Base-by-base conservation (phyloP, 2,113 vertebrate species). In the Campylomormyrus numenius region DNA sequence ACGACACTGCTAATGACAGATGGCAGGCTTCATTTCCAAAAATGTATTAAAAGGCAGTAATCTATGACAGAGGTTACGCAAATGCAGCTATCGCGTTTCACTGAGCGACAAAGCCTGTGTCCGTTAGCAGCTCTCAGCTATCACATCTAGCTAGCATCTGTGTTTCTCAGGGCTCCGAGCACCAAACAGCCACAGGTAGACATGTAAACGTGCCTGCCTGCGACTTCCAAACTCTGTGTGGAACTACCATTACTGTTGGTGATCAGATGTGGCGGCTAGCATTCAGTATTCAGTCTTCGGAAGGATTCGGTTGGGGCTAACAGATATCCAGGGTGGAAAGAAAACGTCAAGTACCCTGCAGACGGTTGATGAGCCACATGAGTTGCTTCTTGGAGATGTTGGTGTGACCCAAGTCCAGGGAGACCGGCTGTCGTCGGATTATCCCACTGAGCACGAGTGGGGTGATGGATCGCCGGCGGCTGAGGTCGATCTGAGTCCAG, bases 361-460 rank as follows among this genome's bases (percentile, higher is more conserved):
- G 92, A 86, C 97, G 96, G 94, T 97, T 98, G 92, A 98, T 96
- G 91, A 98, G 97, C 97, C 97, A 98, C 96, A 98, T 97, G 8
- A 98, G 95, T 93, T 98, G 97, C 50, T 98, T 98, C 94, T 97
- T 97, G 93, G 97, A 98, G 95, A 98, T 97, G 95, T 96, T 97
- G 95, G 97, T 98, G 91, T 95, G 96, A 31, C 97, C 97, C 89
- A 98, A 95, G 95, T 98, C 97, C 35, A 98, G 96, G 87, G 96
- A 96, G 31, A 96, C 94, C 0, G 97, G 97, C 89, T 98, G 97
- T 0, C 97, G 95, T 13, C 97, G 96, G 93, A 98, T 97, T 88
- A 98, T 97, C 2, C 97, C 97, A 9, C 97, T 98, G 88, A 98
- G 96, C 97, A 98, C 98, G 7, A 97, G 96, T 1, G 97, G 97